Evolutionary conservation across 64 coral and sea anemone species (phyloP), one percentile per base, ranked within the genome.

Genomic region (Pocillopora damicornis): DNA sequence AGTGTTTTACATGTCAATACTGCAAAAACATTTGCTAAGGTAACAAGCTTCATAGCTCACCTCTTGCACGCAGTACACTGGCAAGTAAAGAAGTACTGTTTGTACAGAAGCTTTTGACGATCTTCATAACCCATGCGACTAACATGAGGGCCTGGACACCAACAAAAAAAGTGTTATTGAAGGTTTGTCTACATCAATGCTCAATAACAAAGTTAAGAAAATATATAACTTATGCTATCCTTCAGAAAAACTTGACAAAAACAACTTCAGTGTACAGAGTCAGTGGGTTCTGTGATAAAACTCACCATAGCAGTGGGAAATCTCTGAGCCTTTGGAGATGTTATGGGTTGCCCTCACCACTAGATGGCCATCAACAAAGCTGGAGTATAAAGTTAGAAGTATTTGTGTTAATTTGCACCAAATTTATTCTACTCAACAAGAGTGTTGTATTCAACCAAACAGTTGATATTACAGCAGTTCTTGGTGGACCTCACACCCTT

Each of bases 261-360:
- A 51, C 42, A 51, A 51, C 42, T 51, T 4, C 2, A 51, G 7
- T 4, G 7, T 4, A 51, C 42, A 51, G 42, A 51, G 42, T 51
- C 42, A 51, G 42, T 51, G 42, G 42, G 42, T 51, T 11, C 42
- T n/a, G 42, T 9, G 34, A 12, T 76, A 25, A 1, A 16, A 80
- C 90, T 87, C 60, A 96, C 90, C 97, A 95, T 99, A 99, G 61
- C 97, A 99, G 64, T 99, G 97, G 17, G 93, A 89, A 61, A 99
- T 91, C 58, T 90, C 90, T 76, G 84, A 89, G 9, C 97, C 97
- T 79, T 88, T 80, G 13, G 84, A 80, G 56, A 99, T 99, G 79
- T 95, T 99, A 75, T 99, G 97, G 23, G 97, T 99, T 36, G 97
- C 97, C 83, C 97, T 95, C 73, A 95, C 97, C 5, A 99, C 91